Evolutionary conservation across 1,140 invertebrate genomes (phyloP).

Genomic region (Drosophila parabipectinata): DNA sequence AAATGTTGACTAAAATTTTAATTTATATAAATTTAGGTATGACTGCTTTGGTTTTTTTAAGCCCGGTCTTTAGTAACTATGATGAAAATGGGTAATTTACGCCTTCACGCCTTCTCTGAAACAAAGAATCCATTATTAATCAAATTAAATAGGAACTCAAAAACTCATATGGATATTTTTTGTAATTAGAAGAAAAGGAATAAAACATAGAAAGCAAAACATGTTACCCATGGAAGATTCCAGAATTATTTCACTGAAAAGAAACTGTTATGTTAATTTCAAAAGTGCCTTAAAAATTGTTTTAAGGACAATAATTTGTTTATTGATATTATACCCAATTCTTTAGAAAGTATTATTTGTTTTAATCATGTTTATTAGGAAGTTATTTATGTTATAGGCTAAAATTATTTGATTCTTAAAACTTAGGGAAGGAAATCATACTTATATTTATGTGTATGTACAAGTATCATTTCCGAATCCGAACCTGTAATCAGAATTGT

Average conservation of each 20-base stretch:
- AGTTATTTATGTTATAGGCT: constrained; percentile 5
- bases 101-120: constrained; percentile 5
- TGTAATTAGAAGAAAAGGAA: neutral
- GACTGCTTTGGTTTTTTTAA: neutral
- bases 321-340: neutral
- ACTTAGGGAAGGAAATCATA: constrained; percentile 25
- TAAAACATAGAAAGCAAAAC: neutral
- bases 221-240: neutral
- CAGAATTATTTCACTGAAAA: neutral
- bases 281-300: neutral
- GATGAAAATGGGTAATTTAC: constrained; percentile 1
- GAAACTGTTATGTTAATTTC: neutral
- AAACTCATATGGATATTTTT: neutral
- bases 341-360: neutral
- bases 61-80: neutral
- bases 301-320: neutral
- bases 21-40: neutral
- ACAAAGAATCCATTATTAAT: neutral
- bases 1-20: constrained; percentile 2
- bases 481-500: constrained; percentile 20
- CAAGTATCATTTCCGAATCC: constrained; percentile 47
- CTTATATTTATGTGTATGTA: constrained; percentile 32
- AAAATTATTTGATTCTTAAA: constrained; percentile 16
- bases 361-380: constrained; percentile 16
- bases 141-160: neutral